Evolutionary conservation across 2,113 vertebrate species (phyloP), one percentile per base, ranked within the genome.

Genomic region (Clarias batrachus): DNA sequence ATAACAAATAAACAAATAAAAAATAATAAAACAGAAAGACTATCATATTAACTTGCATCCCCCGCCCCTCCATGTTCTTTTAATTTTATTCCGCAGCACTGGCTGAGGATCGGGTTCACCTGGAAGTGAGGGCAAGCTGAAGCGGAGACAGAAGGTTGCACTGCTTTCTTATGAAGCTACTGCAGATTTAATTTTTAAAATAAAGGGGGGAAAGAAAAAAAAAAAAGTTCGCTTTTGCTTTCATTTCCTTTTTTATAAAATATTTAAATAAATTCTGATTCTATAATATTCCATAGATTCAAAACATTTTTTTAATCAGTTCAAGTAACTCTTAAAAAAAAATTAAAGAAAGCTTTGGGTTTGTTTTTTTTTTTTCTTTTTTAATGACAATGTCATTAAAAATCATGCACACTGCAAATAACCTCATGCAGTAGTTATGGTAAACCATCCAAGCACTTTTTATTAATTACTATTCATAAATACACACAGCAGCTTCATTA

Each of bases 381-480:
- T 96, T 95, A 96, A 97, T 96, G 94, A 97, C 96, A 95, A 95
- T 92, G 97, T 96, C 96, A 97, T 97, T 97, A 96, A 96, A 97
- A 95, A 93, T 97, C 97, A 98, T 98, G 97, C 97, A 97, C 96
- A 94, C 97, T 96, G 97, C 96, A 97, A 99, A 97, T 96, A 98
- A 99, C 92, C 88, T 97, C 98, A 99, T 99, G 98, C 98, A 97
- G 97, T 98, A 98, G 96, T 97, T 97, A 98, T 96, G 97, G 97
- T 98, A 97, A 98, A 98, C 97, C 97, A 98, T 97, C 96, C 97
- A 98, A 99, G 97, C 97, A 98, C 91, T 96, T 98, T 98, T 99
- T 99, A 98, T 99, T 99, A 95, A 97, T 97, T 98, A 98, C 97
- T 97, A 97, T 96, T 99, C 97, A 99, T 97, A 97, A 98, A 99